phyloP scores from a whole-genome alignment of 1,140 invertebrate genomes.

The Lepidotrigona ventralis region DNA sequence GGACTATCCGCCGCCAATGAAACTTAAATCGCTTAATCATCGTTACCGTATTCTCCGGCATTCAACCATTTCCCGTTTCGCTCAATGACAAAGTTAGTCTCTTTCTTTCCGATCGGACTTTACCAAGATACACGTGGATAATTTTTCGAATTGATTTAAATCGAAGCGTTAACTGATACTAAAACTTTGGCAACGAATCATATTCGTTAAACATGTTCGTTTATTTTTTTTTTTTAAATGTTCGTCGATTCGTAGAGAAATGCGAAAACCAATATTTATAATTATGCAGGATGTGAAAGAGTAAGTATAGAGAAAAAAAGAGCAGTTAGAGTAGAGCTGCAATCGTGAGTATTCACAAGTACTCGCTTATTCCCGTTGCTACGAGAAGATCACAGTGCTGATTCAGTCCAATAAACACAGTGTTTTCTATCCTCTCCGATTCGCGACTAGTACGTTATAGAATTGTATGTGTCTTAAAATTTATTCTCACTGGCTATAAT shows the following conservation, averaged over 20 bases:
- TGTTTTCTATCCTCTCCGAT: neutral
- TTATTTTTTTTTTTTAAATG: too few relatives aligned
- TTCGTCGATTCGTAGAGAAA: neutral
- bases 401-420: neutral
- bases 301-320: neutral
- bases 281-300: neutral
- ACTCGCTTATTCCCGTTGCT: neutral
- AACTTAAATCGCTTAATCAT: constrained; percentile 38
- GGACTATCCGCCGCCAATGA: neutral
- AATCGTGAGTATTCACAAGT: neutral
- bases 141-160: neutral
- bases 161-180: neutral
- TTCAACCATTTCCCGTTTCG: neutral
- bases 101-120: neutral
- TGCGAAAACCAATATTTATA: neutral
- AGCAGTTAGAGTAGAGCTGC: neutral
- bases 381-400: neutral
- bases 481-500: neutral
- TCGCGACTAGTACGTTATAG: neutral
- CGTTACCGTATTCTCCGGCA: constrained; percentile 3
- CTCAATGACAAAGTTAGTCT: neutral
- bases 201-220: neutral
- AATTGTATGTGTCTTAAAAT: neutral
- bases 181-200: neutral
- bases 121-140: too few relatives aligned